Conservation (phyloP, 2,888 invertebrate genomes). For the Plebejus melissa region DNA sequence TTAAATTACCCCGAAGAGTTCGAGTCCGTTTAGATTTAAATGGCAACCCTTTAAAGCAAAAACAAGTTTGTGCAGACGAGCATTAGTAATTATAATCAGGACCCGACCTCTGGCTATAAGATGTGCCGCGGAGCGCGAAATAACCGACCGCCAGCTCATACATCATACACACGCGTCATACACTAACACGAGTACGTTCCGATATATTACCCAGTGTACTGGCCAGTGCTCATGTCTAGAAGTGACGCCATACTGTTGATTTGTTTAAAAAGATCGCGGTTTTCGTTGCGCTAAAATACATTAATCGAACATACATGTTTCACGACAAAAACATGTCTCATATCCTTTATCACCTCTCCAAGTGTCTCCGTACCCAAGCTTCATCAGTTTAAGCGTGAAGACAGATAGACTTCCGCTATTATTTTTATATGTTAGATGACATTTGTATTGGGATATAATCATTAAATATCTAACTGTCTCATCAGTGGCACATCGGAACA, state of each 20-base stretch:
- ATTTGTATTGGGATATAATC: background rate
- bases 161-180: slow-evolving; percentile 42
- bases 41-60: slow-evolving; percentile 34
- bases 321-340: too few relatives aligned
- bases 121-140: slow-evolving; percentile 73
- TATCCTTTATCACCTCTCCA: too few relatives aligned
- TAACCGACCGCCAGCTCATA: slow-evolving; percentile 65
- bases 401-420: too few relatives aligned
- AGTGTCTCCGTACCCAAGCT: too few relatives aligned
- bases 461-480: background rate
- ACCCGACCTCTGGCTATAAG: slow-evolving; percentile 73
- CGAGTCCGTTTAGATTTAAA: slow-evolving; percentile 18
- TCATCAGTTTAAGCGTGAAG: too few relatives aligned
- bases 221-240: background rate
- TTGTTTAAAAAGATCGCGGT: too few relatives aligned
- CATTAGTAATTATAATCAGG: slow-evolving; percentile 75
- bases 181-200: background rate
- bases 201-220: background rate
- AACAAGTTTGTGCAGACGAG: slow-evolving; percentile 60
- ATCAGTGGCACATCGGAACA: background rate
- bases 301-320: too few relatives aligned
- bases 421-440: background rate
- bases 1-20: slow-evolving; percentile 15
- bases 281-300: too few relatives aligned
- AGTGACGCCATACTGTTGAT: background rate